These are phyloP conservation scores for Clarias platycephalus DNA, from an alignment of 2,797 vertebrate genomes.

Conservation along the genomic window DNA sequence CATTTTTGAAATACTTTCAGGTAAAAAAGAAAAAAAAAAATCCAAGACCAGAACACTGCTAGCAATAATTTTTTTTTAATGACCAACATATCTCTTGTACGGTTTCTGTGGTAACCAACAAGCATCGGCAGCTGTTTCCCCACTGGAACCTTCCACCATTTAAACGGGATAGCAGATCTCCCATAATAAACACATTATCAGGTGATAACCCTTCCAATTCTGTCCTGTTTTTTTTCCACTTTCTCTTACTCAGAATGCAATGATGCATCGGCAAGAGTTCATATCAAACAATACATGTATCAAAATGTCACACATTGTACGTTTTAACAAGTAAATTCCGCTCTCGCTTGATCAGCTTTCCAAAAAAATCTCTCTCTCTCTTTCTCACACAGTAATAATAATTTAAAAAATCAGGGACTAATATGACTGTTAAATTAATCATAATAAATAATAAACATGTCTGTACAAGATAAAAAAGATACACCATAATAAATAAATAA, in stretches of 20 bases:
- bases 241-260: conserved; percentile 44
- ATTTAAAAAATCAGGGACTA: conserved; percentile 51
- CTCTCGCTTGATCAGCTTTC: conserved; percentile 37
- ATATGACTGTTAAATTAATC: conserved; percentile 54
- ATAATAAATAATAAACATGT: conserved; percentile 65
- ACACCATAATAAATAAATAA: conserved; percentile 56
- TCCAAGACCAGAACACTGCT: conserved; percentile 47
- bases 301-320: conserved; percentile 55
- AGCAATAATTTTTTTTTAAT: conserved; percentile 72
- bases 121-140: conserved; percentile 64
- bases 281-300: conserved; percentile 56
- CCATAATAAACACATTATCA: conserved; percentile 72
- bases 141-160: conserved; percentile 49
- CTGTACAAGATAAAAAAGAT: conserved; percentile 70
- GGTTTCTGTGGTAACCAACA: conserved; percentile 68
- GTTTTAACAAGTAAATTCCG: conserved; percentile 53
- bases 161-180: conserved; percentile 66
- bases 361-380: conserved; percentile 17
- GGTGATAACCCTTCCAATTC: conserved; percentile 60
- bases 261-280: conserved; percentile 51
- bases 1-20: conserved; percentile 36
- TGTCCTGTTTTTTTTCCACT: conserved; percentile 28
- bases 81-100: conserved; percentile 73
- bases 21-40: conserved; percentile 16
- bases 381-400: conserved; percentile 2